Percentiles rank a stretch among this genome's conserved stretches.
Conservation (phyloP, 1,140 invertebrate genomes). For the Drosophila guanche region DNA sequence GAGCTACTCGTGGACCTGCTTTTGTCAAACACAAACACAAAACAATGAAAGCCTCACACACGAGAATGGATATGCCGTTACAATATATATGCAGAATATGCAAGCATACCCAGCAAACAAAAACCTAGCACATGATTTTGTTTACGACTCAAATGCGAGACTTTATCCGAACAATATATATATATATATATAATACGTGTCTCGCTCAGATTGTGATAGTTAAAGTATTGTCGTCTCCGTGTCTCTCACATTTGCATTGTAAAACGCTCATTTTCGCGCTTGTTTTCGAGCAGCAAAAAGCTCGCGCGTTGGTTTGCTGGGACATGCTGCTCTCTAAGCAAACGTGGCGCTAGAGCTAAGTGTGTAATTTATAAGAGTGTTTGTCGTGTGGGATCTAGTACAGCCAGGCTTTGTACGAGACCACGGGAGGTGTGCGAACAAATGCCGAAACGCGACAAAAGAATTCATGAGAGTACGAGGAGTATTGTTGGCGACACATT, state of each 20-base stretch:
- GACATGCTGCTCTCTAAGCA: conserved; percentile 59
- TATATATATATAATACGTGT: too few relatives aligned
- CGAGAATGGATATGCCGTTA: too few relatives aligned
- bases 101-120: too few relatives aligned
- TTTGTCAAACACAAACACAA: conserved; percentile 37
- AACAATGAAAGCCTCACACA: conserved; percentile 6
- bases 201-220: too few relatives aligned
- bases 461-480: conserved; percentile 17
- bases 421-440: conserved; percentile 1
- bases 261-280: conserved; percentile 1
- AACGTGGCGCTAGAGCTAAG: conserved; percentile 55
- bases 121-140: too few relatives aligned
- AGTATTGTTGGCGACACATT: conserved; percentile 65
- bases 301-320: conserved; percentile 44
- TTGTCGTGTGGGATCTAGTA: conserved; percentile 12
- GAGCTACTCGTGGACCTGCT: conserved; percentile 7
- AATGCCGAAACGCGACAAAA: conserved; percentile 44
- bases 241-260: too few relatives aligned
- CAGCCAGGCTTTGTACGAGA: too few relatives aligned
- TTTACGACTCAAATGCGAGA: too few relatives aligned
- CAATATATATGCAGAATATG: too few relatives aligned
- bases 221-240: too few relatives aligned
- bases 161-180: too few relatives aligned
- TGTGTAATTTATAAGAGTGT: conserved; percentile 78
- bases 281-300: conserved; percentile 16